Conservation (phyloP, 2,797 vertebrate species). For the Hylomyscus alleni region DNA sequence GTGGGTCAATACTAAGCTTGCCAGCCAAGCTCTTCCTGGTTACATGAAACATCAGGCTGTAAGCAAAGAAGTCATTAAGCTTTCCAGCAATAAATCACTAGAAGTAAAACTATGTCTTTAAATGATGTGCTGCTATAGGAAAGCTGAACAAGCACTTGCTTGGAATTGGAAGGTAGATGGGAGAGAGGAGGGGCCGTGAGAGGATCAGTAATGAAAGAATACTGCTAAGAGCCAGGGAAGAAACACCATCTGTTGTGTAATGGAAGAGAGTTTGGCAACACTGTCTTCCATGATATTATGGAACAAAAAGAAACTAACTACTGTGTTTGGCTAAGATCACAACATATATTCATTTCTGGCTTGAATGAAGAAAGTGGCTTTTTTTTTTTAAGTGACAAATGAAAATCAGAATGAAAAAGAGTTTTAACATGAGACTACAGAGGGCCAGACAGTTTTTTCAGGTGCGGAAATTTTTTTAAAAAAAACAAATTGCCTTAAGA, state of each 20-base stretch:
- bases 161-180: not conserved
- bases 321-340: not conserved
- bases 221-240: not conserved
- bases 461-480: not conserved
- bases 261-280: conserved; percentile 6
- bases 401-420: not conserved
- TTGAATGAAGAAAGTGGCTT: conserved; percentile 39
- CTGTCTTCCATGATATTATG: not conserved
- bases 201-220: not conserved
- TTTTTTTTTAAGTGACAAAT: not conserved
- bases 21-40: not conserved
- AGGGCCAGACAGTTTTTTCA: not conserved
- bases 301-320: conserved; percentile 4
- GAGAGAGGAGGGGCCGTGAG: not conserved
- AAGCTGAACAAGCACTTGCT: conserved; percentile 10
- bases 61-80: conserved; percentile 22
- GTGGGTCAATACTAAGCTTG: not conserved
- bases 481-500: not conserved
- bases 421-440: conserved; percentile 20
- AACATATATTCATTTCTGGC: not conserved
- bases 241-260: not conserved
- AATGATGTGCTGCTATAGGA: not conserved
- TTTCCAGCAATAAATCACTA: not conserved
- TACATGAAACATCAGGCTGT: not conserved
- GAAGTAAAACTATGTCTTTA: conserved; percentile 22